Evolutionary conservation across 23 tunicate genomes (phyloP).

Genomic region (Styela clava): DNA sequence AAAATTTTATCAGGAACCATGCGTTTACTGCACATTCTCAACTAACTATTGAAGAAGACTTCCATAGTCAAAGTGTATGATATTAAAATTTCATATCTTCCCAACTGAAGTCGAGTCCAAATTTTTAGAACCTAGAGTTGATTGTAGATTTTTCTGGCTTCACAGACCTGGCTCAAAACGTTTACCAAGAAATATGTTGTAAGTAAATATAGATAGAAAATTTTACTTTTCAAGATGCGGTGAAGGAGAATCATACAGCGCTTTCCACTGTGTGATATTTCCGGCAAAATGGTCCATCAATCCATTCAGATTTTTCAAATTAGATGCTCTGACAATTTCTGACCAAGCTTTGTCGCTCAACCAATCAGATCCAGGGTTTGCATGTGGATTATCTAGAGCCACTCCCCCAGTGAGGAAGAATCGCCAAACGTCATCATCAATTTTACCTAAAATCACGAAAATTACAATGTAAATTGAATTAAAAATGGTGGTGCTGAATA

Average conservation of each 20-base stretch:
- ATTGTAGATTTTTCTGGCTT: no score
- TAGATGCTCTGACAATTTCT: conserved; percentile 80
- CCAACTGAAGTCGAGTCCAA: no score
- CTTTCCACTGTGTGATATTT: conserved; percentile 53
- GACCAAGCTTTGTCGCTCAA: conserved; percentile 95
- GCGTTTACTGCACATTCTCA: no score
- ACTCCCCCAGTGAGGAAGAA: conserved; percentile 98
- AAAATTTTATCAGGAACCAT: no score
- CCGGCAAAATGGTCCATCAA: conserved; percentile 67
- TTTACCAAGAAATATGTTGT: no score
- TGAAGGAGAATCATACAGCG: conserved; percentile 71
- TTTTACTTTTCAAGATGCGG: conserved; percentile 77
- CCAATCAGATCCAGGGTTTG: conserved; percentile 95
- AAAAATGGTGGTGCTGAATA: conserved; percentile 1
- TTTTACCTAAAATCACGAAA: conserved; percentile 69
- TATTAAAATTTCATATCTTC: no score
- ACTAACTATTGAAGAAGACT: no score
- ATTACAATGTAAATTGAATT: no score
- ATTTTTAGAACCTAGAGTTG: no score
- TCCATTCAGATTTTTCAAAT: conserved; percentile 77
- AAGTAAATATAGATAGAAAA: no score
- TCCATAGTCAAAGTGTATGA: no score
- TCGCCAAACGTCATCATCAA: conserved; percentile 88
- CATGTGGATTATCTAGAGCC: conserved; percentile 84
- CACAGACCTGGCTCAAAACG: no score